These are phyloP conservation scores for Venustoraphidia nigricollis DNA, from an alignment of 2,888 invertebrate species.

Conservation along the genomic window DNA sequence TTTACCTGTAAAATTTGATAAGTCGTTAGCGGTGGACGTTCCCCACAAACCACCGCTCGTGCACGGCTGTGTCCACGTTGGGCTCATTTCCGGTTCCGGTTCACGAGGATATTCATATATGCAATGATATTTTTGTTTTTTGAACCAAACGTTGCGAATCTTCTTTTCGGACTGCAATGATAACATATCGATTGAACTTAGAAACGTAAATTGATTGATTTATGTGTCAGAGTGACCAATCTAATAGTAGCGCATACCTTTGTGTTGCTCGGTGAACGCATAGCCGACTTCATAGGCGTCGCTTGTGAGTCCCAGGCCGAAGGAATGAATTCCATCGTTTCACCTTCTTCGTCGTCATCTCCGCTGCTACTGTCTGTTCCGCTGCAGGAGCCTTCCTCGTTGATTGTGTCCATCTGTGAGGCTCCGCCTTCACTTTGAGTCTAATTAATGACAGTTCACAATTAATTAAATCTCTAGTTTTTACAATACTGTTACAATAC, in stretches of 20 bases:
- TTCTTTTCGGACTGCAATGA: slow-evolving; percentile 24
- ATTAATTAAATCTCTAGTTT: no score
- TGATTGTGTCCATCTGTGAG: slow-evolving; percentile 18
- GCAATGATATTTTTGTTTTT: slow-evolving; percentile 69
- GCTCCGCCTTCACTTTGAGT: neutral
- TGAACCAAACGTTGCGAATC: slow-evolving; percentile 50
- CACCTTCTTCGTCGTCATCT: slow-evolving; percentile 46
- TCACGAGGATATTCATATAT: slow-evolving; percentile 75
- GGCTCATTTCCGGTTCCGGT: slow-evolving; percentile 26
- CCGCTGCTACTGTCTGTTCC: slow-evolving; percentile 17
- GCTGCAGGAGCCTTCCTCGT: slow-evolving; percentile 19
- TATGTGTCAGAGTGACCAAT: no score
- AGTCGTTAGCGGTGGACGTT: slow-evolving; percentile 29
- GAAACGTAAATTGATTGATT: no score
- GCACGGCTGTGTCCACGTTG: slow-evolving; percentile 18
- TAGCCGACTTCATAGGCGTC: slow-evolving; percentile 57
- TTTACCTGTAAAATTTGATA: slow-evolving; percentile 39
- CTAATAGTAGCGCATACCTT: slow-evolving; percentile 12
- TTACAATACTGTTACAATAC: no score
- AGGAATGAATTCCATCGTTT: slow-evolving; percentile 53
- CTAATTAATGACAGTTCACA: no score
- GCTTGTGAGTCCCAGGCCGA: slow-evolving; percentile 70
- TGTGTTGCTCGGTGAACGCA: slow-evolving; percentile 38
- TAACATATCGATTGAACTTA: slow-evolving; percentile 8
- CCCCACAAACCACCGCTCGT: slow-evolving; percentile 26